phyloP scores from a whole-genome alignment of 2,797 vertebrate species.

The Odontamblyopus lacepedii region DNA sequence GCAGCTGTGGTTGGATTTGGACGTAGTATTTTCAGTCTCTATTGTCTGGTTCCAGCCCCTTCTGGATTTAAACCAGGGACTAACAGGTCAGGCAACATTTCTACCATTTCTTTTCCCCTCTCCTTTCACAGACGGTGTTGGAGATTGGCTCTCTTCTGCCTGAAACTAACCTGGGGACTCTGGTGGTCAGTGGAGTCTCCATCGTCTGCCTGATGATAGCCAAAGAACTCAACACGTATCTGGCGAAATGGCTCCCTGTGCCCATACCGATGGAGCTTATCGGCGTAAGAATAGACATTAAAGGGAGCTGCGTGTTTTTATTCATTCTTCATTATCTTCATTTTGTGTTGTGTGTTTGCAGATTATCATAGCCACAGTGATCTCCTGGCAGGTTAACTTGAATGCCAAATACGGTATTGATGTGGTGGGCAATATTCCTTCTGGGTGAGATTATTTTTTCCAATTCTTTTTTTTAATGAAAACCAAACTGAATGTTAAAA shows the following conservation, averaged over 20 bases:
- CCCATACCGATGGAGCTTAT: slow-evolving; percentile 91
- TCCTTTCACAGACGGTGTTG: slow-evolving; percentile 78
- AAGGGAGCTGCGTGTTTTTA: not conserved
- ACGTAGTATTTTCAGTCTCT: too few relatives aligned
- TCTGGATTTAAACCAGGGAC: too few relatives aligned
- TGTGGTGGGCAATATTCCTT: slow-evolving; percentile 87
- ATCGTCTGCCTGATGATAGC: slow-evolving; percentile 79
- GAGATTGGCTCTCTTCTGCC: slow-evolving; percentile 83
- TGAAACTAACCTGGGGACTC: slow-evolving; percentile 79
- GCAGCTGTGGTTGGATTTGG: too few relatives aligned
- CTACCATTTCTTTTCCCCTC: not conserved
- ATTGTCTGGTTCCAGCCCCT: too few relatives aligned
- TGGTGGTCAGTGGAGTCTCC: slow-evolving; percentile 85
- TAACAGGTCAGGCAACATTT: not conserved
- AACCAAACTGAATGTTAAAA: not conserved
- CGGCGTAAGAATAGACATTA: slow-evolving; percentile 71
- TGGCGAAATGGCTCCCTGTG: slow-evolving; percentile 80
- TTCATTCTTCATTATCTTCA: not conserved
- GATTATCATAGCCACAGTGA: slow-evolving; percentile 86
- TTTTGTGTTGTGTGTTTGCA: slow-evolving; percentile 42
- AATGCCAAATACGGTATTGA: slow-evolving; percentile 74
- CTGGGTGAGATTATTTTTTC: slow-evolving; percentile 79
- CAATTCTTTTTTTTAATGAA: not conserved
- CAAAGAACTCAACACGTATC: slow-evolving; percentile 85
- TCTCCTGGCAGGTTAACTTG: slow-evolving; percentile 83